Base-by-base conservation (phyloP, 2,888 invertebrate species). In the Sinhomidia bicolor region DNA sequence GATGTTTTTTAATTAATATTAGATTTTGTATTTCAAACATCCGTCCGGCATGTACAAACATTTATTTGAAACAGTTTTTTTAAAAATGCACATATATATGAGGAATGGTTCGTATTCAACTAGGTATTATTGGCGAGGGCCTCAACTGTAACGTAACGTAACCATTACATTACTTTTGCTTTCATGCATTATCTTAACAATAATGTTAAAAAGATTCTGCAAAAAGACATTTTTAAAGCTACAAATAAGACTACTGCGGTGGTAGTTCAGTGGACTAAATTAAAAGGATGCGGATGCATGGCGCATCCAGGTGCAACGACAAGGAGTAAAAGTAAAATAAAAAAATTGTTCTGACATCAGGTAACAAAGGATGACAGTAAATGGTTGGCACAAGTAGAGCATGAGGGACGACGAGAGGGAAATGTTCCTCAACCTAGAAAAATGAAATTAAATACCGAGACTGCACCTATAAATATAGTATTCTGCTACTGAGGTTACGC, bases 231-330 rank as follows among this genome's bases (percentile, higher is more conserved):
- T 36, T 36, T 36, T 36, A 36, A 36, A 36, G n/a, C n/a, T n/a
- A 36, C 4, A 9, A 6, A 36, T 6, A 36, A 9, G 36, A 4
- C 36, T 9, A 36, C 5, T 12, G 9, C 3, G 1, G 44, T 44
- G 44, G 44, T 57, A 17, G 20, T 5, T 26, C 3, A 12, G n/a
- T n/a, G n/a, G n/a, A n/a, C n/a, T n/a, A 26, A 23, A 26, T 62
- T 5, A 7, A 23, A 78, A 57, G 36, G 10, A 32, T 78, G 47
- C 36, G 26, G 74, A 78, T 76, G 51, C 2, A 20, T 32, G 14
- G 26, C 54, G 26, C 78, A 78, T 29, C 78, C 54, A 78, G 78
- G 57, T 78, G 78, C 54, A 78, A 57, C 78, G 76, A 32, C 10
- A 23, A 44, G 32, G 44, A 74, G 74, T 74, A 74, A 68, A 23